A percentile compares a stretch with the other conserved stretches of the same genome.
phyloP scores from a whole-genome alignment of 2,888 invertebrate genomes.

The Meloe dianella region DNA sequence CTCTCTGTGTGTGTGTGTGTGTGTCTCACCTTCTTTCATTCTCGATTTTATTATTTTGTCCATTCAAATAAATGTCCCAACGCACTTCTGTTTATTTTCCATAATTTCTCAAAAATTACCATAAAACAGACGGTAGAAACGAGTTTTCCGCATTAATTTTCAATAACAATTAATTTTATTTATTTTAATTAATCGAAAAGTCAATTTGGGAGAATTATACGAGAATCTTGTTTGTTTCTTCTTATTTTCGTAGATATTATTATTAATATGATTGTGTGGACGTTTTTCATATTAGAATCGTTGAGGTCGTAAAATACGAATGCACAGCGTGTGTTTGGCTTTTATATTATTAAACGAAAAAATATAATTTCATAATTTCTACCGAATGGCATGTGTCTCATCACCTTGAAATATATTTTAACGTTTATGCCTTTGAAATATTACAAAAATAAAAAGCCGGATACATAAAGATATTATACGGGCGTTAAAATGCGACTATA shows the following conservation, averaged over 20 bases:
- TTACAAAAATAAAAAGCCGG: conserved; percentile 42
- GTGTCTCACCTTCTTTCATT: not conserved
- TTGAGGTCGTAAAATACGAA: not conserved
- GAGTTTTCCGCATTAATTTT: not conserved
- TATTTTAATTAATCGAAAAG: conserved; percentile 1
- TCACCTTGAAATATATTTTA: conserved; percentile 42
- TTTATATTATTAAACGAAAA: conserved; percentile 34
- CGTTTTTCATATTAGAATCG: conserved; percentile 11
- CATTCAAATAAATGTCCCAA: not conserved
- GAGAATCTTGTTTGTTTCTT: not conserved
- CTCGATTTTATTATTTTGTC: not conserved
- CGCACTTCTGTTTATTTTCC: conserved; percentile 32
- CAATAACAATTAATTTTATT: not conserved
- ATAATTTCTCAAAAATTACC: conserved; percentile 21
- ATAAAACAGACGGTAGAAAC: conserved; percentile 14
- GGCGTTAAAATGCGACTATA: conserved; percentile 15
- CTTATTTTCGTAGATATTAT: not conserved
- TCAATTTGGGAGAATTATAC: not conserved
- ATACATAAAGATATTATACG: conserved; percentile 39
- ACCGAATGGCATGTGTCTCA: conserved; percentile 37
- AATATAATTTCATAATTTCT: conserved; percentile 27
- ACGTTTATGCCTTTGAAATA: conserved; percentile 41
- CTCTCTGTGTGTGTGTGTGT: too few species aligned
- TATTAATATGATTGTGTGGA: not conserved
- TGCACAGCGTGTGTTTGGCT: conserved; percentile 9